phyloP scores from a whole-genome alignment of 2,797 vertebrate species.

The Harpagifer antarcticus region DNA sequence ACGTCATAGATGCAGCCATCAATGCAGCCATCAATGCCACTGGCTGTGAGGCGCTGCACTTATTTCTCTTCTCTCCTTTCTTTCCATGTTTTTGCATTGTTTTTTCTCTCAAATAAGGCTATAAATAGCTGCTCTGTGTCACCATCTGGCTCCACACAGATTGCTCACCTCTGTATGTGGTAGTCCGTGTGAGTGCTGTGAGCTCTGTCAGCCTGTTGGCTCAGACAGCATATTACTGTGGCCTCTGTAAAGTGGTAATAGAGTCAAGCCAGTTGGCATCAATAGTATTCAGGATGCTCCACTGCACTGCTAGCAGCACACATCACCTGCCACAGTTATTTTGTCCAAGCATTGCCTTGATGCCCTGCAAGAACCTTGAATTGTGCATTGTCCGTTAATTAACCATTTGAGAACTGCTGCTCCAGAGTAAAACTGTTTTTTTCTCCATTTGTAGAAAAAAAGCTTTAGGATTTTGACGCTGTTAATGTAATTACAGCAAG shows the following conservation, averaged over 20 bases:
- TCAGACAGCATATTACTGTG: conserved; percentile 52
- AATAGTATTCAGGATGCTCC: conserved; percentile 22
- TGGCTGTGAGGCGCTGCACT: conserved; percentile 40
- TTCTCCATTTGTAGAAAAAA: conserved; percentile 31
- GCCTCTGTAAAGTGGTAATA: conserved; percentile 62
- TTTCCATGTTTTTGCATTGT: conserved; percentile 33
- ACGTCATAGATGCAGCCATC: conserved; percentile 31
- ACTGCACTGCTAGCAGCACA: not conserved
- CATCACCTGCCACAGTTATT: conserved; percentile 2
- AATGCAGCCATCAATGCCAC: conserved; percentile 30
- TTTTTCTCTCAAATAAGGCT: conserved; percentile 39
- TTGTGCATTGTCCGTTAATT: conserved; percentile 28
- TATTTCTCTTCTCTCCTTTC: conserved; percentile 43
- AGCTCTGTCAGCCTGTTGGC: conserved; percentile 69
- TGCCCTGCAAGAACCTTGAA: conserved; percentile 36
- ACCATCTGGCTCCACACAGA: conserved; percentile 74
- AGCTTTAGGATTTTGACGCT: not conserved
- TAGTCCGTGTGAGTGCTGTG: conserved; percentile 66
- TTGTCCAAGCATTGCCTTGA: not conserved
- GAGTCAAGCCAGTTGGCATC: conserved; percentile 54
- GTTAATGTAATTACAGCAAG: not conserved
- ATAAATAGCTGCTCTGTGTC: conserved; percentile 74
- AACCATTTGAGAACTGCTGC: conserved; percentile 13
- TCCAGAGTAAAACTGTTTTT: conserved; percentile 27
- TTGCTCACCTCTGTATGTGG: conserved; percentile 72